Evolutionary conservation across 2,797 vertebrate genomes (phyloP).

Genomic region (Myotis daubentonii): DNA sequence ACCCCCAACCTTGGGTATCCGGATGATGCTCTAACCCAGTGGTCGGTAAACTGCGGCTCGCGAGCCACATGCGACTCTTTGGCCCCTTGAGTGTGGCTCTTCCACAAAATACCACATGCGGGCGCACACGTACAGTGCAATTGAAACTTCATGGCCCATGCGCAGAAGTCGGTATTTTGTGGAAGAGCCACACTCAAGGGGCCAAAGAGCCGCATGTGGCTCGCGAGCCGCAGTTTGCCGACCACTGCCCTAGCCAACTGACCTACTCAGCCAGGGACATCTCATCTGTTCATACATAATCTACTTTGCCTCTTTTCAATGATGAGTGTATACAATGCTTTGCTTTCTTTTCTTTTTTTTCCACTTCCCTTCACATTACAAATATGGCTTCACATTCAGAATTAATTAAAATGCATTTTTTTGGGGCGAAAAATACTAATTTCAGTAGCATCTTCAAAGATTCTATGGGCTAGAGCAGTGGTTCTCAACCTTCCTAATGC

Average conservation of each 20-base stretch:
- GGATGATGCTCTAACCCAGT: background rate
- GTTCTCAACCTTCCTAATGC: too few species aligned
- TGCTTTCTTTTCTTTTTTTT: background rate
- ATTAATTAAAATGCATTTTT: background rate
- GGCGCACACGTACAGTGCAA: too few species aligned
- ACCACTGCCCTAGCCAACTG: background rate
- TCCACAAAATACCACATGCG: too few species aligned
- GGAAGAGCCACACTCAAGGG: too few species aligned
- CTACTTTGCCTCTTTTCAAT: background rate
- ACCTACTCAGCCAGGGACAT: background rate
- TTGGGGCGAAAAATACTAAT: background rate
- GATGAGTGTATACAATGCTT: background rate
- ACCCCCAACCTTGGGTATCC: background rate
- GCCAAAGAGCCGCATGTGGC: too few species aligned
- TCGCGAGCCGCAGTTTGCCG: too few species aligned
- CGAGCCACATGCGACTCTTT: too few species aligned
- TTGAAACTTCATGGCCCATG: too few species aligned
- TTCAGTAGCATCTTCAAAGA: background rate
- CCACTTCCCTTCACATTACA: background rate
- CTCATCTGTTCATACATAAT: background rate
- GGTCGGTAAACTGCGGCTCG: too few species aligned
- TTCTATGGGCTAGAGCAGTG: background rate
- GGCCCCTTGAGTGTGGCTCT: too few species aligned
- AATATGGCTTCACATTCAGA: background rate
- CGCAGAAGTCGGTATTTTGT: too few species aligned